Conservation (phyloP, 2,888 invertebrate genomes). For the Sphaerophoria taeniata region DNA sequence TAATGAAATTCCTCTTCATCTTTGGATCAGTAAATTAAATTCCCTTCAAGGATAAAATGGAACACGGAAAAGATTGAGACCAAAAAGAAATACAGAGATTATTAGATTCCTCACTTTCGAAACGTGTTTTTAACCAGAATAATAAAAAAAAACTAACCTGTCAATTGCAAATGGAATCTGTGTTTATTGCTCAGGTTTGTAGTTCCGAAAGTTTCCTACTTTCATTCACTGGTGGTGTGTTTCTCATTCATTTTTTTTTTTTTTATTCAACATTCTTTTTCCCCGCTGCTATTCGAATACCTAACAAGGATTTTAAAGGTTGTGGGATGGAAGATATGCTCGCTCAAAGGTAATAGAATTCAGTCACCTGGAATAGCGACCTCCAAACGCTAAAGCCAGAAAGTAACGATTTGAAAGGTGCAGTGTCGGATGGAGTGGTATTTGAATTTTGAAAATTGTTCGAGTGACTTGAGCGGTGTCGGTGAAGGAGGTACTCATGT, state of each 20-base stretch:
- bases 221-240: background rate
- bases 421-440: background rate
- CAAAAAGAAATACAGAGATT: too few relatives aligned
- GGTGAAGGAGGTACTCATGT: background rate
- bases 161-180: too few relatives aligned
- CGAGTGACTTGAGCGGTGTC: background rate
- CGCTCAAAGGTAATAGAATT: conserved; percentile 9
- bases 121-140: too few relatives aligned
- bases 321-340: background rate
- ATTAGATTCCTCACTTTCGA: too few relatives aligned
- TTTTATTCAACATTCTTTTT: background rate
- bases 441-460: conserved; percentile 18
- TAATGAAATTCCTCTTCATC: too few relatives aligned
- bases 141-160: too few relatives aligned
- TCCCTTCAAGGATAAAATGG: too few relatives aligned
- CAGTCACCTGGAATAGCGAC: conserved; percentile 16
- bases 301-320: conserved; percentile 15
- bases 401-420: background rate
- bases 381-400: background rate
- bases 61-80: too few relatives aligned
- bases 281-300: background rate
- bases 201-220: too few relatives aligned
- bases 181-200: too few relatives aligned
- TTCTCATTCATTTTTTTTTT: background rate
- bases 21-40: too few relatives aligned